Percentiles rank a stretch among this genome's conserved stretches.
Evolutionary conservation across 2,888 invertebrate genomes (phyloP).

Genomic region (Ormyrus nitidulus): DNA sequence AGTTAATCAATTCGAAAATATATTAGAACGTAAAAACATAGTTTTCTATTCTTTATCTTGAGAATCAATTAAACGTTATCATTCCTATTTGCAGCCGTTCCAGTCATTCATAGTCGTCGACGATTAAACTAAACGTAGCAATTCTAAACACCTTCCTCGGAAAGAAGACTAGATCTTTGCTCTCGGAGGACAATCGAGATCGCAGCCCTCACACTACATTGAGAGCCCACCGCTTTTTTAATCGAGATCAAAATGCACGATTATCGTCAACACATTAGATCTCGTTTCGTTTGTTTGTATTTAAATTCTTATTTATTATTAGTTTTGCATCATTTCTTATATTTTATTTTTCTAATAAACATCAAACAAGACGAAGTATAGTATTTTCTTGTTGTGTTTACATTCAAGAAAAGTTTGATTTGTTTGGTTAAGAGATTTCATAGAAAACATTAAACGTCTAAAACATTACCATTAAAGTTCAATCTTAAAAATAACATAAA

Average conservation of each 20-base stretch:
- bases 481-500: too few relatives aligned
- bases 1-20: slow-evolving; percentile 19
- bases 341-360: neutral
- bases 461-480: too few relatives aligned
- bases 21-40: slow-evolving; percentile 20
- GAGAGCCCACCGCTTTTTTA: slow-evolving; percentile 37
- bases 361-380: neutral
- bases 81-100: slow-evolving; percentile 27
- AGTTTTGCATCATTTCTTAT: too few relatives aligned
- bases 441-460: too few relatives aligned
- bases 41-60: slow-evolving; percentile 10
- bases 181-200: slow-evolving; percentile 47
- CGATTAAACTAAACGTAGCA: slow-evolving; percentile 33
- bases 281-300: slow-evolving; percentile 8
- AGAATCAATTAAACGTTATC: slow-evolving; percentile 10
- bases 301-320: slow-evolving; percentile 13
- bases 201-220: slow-evolving; percentile 21
- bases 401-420: too few relatives aligned
- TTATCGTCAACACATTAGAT: slow-evolving; percentile 25
- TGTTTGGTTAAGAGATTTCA: too few relatives aligned
- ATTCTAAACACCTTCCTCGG: slow-evolving; percentile 37
- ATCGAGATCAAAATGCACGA: slow-evolving; percentile 27
- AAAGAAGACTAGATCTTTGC: slow-evolving; percentile 49
- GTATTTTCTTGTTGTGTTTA: too few relatives aligned
- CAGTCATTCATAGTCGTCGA: slow-evolving; percentile 28